Conservation (phyloP, 1,140 invertebrate species). For the Ectropis grisescens region DNA sequence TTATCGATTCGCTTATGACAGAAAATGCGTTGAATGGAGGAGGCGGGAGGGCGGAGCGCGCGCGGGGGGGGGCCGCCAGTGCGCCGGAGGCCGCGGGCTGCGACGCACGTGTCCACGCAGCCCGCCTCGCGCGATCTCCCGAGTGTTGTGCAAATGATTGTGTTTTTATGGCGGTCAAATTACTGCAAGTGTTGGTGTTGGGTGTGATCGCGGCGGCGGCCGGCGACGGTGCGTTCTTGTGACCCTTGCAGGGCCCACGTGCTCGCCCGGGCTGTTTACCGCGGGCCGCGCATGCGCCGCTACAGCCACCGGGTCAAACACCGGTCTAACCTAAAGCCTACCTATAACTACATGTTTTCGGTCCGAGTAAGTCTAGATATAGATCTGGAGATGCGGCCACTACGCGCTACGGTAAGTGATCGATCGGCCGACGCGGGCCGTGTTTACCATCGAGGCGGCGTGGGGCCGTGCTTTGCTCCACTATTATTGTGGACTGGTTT, state of each 20-base stretch:
- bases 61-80: constrained; percentile 25
- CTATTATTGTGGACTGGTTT: no score
- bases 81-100: constrained; percentile 58
- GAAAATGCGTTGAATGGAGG: constrained; percentile 64
- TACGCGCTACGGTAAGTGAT: constrained; percentile 10
- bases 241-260: constrained; percentile 37
- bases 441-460: constrained; percentile 7
- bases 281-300: constrained; percentile 51
- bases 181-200: constrained; percentile 59
- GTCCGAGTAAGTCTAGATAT: constrained; percentile 44
- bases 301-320: constrained; percentile 48
- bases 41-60: constrained; percentile 5
- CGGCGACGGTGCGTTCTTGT: constrained; percentile 48
- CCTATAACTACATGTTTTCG: constrained; percentile 31
- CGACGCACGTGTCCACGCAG: constrained; percentile 48
- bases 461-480: neutral
- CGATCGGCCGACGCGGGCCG: constrained; percentile 11
- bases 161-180: constrained; percentile 66
- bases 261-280: constrained; percentile 50
- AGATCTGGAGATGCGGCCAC: constrained; percentile 20
- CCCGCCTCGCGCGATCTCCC: constrained; percentile 38
- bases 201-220: constrained; percentile 56
- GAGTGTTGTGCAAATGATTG: constrained; percentile 62
- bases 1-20: constrained; percentile 68
- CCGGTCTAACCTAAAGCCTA: constrained; percentile 50